Percentiles rank a stretch among this genome's conserved stretches.
Conservation (phyloP, 2,888 invertebrate genomes). For the Pecten maximus region DNA sequence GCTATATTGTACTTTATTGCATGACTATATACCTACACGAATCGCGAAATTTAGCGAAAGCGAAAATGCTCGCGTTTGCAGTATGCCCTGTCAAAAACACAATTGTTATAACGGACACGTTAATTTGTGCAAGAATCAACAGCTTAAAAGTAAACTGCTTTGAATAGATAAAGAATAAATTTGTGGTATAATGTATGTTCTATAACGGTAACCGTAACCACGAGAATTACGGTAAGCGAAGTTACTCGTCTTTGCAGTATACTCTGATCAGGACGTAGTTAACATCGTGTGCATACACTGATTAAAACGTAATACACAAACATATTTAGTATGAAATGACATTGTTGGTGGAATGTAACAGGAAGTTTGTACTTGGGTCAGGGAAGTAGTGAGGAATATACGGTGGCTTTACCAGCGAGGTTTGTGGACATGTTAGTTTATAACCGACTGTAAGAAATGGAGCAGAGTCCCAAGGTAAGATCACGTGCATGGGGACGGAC, state of each 20-base stretch:
- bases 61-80: too few relatives aligned
- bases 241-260: background rate
- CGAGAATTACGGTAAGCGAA: too few relatives aligned
- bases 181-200: too few relatives aligned
- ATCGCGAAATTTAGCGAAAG: too few relatives aligned
- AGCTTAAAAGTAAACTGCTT: too few relatives aligned
- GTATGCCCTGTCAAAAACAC: too few relatives aligned
- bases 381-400: background rate
- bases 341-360: background rate
- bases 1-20: too few relatives aligned
- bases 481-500: background rate
- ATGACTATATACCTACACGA: too few relatives aligned
- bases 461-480: background rate
- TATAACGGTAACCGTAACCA: too few relatives aligned
- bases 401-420: background rate
- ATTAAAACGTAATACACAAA: background rate
- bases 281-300: background rate
- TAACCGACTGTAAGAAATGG: background rate
- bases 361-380: background rate
- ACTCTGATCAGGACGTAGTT: background rate
- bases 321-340: background rate
- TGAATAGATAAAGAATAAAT: too few relatives aligned
- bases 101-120: too few relatives aligned
- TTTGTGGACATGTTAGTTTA: background rate
- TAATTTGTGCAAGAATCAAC: too few relatives aligned